Base-by-base conservation (phyloP, 2,797 vertebrate genomes). In the Podarcis siculus region DNA sequence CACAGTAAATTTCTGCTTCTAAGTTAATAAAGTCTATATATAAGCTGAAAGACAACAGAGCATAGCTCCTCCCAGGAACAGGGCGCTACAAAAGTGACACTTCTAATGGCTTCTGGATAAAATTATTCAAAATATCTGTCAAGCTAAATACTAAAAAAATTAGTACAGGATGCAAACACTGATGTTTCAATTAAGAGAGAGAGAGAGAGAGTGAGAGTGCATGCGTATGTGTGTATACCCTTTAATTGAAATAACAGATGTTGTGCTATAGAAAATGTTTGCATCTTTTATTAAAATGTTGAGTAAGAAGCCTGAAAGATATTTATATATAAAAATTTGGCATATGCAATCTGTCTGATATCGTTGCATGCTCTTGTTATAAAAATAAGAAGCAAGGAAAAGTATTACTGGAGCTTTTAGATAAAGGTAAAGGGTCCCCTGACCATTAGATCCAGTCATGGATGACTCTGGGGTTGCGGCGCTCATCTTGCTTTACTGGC, bases 71-170 rank as follows among this genome's bases (percentile, higher is more conserved):
- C 17, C 17, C 42, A 0, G 8, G 58, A 67, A n/a, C 66, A 21
- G 1, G 86, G 27, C 42, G 2, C 85, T 55, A 32, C 19, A 39
- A 87, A 27, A 91, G 75, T 10, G 27, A 4, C 7, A 64, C 58
- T 85, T 58, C 76, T 73, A 80, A 49, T 79, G 91, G 49, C 2
- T 35, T 82, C 87, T 75, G 1, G 12, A 85, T 64, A 85, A 89
- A 86, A 79, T 73, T 69, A 87, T n/a, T 25, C 82, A 79, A 79
- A 58, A 39, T 32, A 69, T 58, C 27, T 8, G 67, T 79, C 67
- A 30, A 13, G n/a, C 25, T 58, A 71, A 27, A 42, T 78, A 49
- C 30, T 69, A 21, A 69, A 49, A 4, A 69, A 35, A 45, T 8
- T 79, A 69, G 15, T 27, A 49, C 67, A 69, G 2, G 9, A 49